These are phyloP conservation scores for Setophaga kirtlandii DNA, from an alignment of 2,113 vertebrate genomes.

Conservation along the genomic window DNA sequence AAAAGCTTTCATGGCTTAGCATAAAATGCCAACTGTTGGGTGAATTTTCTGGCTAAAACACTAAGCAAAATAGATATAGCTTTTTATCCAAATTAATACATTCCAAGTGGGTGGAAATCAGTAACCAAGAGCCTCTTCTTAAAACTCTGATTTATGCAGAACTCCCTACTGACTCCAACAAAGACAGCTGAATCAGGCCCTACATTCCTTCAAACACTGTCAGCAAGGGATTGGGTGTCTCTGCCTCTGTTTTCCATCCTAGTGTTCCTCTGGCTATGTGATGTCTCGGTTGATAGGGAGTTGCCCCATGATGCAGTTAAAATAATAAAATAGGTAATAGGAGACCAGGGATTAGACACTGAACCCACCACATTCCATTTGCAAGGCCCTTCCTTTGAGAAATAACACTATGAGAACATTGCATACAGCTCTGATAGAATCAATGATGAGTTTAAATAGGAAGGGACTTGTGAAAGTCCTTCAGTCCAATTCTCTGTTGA, in stretches of 20 bases:
- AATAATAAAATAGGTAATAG: constrained; percentile 68
- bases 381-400: constrained; percentile 43
- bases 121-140: constrained; percentile 46
- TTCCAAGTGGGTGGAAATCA: constrained; percentile 52
- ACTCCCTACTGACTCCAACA: constrained; percentile 61
- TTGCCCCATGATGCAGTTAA: constrained; percentile 59
- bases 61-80: neutral
- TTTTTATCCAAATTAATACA: constrained; percentile 26
- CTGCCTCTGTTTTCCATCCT: constrained; percentile 57
- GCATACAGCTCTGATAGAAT: neutral
- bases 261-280: constrained; percentile 51
- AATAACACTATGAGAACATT: constrained; percentile 17
- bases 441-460: neutral
- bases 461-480: neutral
- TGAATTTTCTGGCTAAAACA: neutral
- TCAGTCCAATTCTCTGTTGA: neutral
- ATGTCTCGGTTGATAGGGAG: constrained; percentile 56
- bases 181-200: constrained; percentile 59
- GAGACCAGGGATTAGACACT: constrained; percentile 42
- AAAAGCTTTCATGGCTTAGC: neutral
- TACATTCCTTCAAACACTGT: constrained; percentile 67
- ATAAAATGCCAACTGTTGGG: neutral
- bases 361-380: constrained; percentile 50
- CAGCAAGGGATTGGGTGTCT: constrained; percentile 70
- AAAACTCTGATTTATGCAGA: constrained; percentile 38